Percentiles rank a stretch among this genome's conserved stretches.
phyloP scores from a whole-genome alignment of 2,113 vertebrate species.

The Accipiter virgatus region DNA sequence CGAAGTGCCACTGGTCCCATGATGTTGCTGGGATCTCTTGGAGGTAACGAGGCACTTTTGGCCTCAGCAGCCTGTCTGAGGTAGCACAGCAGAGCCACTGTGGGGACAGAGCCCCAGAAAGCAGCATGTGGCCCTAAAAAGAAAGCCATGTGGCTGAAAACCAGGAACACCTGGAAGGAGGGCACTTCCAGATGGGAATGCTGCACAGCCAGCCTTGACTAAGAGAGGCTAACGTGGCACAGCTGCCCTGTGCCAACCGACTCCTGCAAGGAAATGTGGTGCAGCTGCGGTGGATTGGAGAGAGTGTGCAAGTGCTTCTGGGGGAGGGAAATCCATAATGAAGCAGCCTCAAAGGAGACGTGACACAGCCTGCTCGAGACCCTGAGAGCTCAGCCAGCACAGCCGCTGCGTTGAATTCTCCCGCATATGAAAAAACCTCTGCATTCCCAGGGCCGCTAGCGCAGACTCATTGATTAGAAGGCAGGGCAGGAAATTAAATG shows the following conservation, averaged over 20 bases:
- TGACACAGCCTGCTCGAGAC: background rate
- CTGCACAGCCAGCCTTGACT: background rate
- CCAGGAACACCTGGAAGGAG: background rate
- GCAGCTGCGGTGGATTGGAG: background rate
- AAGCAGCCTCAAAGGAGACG: background rate
- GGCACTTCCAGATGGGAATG: background rate
- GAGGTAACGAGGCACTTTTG: fast-evolving
- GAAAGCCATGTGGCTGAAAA: background rate
- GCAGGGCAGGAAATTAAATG: conserved; percentile 42
- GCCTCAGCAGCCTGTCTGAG: background rate
- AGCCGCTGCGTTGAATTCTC: background rate
- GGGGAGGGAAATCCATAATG: background rate
- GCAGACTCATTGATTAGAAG: conserved; percentile 23
- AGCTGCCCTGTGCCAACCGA: background rate
- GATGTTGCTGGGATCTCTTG: background rate
- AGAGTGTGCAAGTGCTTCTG: background rate
- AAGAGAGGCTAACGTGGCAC: background rate
- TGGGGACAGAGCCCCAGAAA: background rate
- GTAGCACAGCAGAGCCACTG: background rate
- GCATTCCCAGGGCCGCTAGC: background rate
- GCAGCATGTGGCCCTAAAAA: background rate
- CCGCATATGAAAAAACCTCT: background rate
- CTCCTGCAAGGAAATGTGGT: background rate
- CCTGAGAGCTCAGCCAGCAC: background rate
- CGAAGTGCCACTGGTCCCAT: background rate